phyloP scores from a whole-genome alignment of 2,113 vertebrate genomes.

The Paraplagusia blochii region DNA sequence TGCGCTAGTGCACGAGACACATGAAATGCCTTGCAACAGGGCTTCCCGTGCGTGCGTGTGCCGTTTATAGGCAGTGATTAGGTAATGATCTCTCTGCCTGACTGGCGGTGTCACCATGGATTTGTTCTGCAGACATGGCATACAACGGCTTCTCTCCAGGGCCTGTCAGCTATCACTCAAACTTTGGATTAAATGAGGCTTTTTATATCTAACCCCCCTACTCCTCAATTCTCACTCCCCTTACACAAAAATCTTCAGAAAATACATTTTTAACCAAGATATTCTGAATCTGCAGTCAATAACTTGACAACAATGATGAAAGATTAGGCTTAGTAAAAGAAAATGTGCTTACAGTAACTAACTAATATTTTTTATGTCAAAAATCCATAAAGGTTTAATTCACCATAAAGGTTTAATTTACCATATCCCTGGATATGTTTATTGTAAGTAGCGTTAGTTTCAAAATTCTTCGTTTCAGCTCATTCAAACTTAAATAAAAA shows the following conservation, averaged over 20 bases:
- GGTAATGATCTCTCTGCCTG: neutral
- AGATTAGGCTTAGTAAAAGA: too few species aligned
- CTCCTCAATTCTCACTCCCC: too few species aligned
- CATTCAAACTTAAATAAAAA: too few species aligned
- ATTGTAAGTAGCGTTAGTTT: too few species aligned
- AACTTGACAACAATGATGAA: too few species aligned
- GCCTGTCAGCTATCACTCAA: conserved; percentile 5
- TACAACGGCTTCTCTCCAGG: conserved; percentile 2
- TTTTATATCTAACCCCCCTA: neutral
- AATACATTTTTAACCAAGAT: neutral
- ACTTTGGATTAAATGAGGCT: neutral
- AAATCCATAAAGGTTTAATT: too few species aligned
- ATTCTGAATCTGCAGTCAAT: too few species aligned
- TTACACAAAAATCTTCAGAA: neutral
- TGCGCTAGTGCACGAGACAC: neutral
- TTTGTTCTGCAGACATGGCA: conserved; percentile 5
- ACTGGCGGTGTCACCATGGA: neutral
- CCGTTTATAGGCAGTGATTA: conserved; percentile 12
- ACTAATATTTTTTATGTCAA: too few species aligned
- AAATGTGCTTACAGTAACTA: too few species aligned
- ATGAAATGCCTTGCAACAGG: neutral
- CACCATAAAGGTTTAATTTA: too few species aligned
- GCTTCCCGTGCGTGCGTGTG: neutral
- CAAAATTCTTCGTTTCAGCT: too few species aligned
- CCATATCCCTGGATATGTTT: too few species aligned